phyloP scores from a whole-genome alignment of 2,888 invertebrate species.

The Phaonia tiefii region DNA sequence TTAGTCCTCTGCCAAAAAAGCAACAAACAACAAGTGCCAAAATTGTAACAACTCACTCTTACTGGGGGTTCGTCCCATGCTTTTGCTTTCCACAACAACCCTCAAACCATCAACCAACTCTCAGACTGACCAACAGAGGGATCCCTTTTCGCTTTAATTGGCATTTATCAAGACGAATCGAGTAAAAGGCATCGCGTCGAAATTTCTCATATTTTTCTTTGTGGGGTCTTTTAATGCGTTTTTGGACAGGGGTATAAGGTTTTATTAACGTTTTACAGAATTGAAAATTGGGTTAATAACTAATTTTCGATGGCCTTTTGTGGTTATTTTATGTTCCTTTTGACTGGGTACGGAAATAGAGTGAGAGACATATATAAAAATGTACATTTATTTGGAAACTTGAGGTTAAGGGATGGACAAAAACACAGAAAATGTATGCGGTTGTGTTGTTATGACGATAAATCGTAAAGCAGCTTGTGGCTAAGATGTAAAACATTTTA shows the following conservation, averaged over 20 bases:
- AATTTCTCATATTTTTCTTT: not conserved
- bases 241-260: not conserved
- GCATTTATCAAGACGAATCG: constrained; percentile 24
- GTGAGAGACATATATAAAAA: too few relatives aligned
- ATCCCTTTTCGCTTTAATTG: constrained; percentile 36
- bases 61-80: constrained; percentile 6
- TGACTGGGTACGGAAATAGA: too few relatives aligned
- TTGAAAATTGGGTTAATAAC: constrained; percentile 22
- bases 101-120: too few relatives aligned
- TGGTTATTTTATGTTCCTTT: constrained; percentile 17
- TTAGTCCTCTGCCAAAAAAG: not conserved
- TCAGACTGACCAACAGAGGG: not conserved
- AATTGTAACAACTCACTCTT: constrained; percentile 20
- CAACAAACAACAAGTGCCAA: constrained; percentile 1
- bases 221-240: not conserved
- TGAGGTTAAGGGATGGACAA: too few relatives aligned
- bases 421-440: too few relatives aligned
- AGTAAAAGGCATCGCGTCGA: not conserved
- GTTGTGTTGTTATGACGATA: too few relatives aligned
- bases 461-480: too few relatives aligned
- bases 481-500: too few relatives aligned
- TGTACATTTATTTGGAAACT: too few relatives aligned
- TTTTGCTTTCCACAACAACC: too few relatives aligned
- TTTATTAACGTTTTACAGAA: constrained; percentile 11
- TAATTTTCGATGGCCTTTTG: constrained; percentile 34